These are phyloP conservation scores for Rhopilema esculentum DNA, from an alignment of 30 jellyfish, hydroid and myxozoan species.

Conservation along the genomic window DNA sequence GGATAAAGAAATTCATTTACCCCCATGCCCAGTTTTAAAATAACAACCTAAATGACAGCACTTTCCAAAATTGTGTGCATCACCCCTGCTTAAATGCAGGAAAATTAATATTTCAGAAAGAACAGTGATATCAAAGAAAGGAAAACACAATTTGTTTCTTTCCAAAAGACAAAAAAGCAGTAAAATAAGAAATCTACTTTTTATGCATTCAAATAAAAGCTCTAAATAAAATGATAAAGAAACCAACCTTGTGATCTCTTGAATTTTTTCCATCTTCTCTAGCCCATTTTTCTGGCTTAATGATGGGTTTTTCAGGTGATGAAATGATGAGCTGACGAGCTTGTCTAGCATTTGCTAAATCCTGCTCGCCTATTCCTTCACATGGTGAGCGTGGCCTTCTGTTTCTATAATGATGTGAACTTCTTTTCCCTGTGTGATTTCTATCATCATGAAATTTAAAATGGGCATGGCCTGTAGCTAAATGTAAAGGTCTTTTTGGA, in stretches of 20 bases:
- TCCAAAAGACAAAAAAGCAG: neutral
- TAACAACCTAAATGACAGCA: no score
- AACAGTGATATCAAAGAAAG: no score
- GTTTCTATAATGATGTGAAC: conserved; percentile 11
- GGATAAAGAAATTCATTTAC: no score
- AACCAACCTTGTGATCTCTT: conserved; percentile 32
- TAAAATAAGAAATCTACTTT: no score
- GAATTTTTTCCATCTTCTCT: conserved; percentile 26
- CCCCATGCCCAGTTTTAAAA: no score
- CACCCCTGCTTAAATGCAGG: no score
- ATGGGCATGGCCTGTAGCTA: conserved; percentile 2
- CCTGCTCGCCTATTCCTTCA: conserved; percentile 74
- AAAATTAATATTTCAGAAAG: no score
- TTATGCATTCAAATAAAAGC: neutral
- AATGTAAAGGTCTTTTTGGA: conserved; percentile 9
- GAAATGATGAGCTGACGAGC: conserved; percentile 68
- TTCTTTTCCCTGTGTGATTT: conserved; percentile 20
- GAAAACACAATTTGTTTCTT: neutral
- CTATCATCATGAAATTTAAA: neutral
- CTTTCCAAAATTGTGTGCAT: no score
- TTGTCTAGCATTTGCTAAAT: conserved; percentile 69
- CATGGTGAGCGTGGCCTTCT: conserved; percentile 69
- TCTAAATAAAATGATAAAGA: neutral
- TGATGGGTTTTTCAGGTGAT: conserved; percentile 68
- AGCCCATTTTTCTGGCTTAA: conserved; percentile 60